Evolutionary conservation across 1,140 invertebrate species (phyloP).

Genomic region (Drosophila prosaltans): DNA sequence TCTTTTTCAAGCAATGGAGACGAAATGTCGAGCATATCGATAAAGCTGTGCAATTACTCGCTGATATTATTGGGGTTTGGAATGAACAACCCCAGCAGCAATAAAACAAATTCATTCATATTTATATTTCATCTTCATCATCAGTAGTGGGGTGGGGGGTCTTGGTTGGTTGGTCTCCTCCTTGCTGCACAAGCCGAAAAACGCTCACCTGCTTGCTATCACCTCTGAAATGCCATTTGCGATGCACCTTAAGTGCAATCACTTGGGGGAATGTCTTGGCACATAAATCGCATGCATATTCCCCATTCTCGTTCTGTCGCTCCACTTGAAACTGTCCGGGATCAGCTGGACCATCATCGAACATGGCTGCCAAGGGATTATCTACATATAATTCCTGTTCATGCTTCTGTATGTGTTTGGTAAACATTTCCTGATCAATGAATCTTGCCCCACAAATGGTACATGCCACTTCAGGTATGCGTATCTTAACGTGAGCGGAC

Average conservation of each 20-base stretch:
- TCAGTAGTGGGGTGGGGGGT: background rate
- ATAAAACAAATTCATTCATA: slow-evolving; percentile 10
- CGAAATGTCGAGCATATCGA: background rate
- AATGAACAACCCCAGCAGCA: slow-evolving; percentile 5
- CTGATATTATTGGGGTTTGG: background rate
- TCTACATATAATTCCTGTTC: slow-evolving; percentile 80
- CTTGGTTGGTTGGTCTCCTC: slow-evolving; percentile 31
- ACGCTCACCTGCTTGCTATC: slow-evolving; percentile 83
- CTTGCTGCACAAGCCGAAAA: slow-evolving; percentile 83
- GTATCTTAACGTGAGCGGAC: slow-evolving; percentile 49
- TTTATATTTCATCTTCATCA: slow-evolving; percentile 5
- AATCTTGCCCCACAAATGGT: slow-evolving; percentile 78
- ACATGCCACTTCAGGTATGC: slow-evolving; percentile 77
- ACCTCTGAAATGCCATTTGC: slow-evolving; percentile 83
- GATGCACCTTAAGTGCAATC: slow-evolving; percentile 83
- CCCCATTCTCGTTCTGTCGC: slow-evolving; percentile 79
- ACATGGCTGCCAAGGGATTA: slow-evolving; percentile 80
- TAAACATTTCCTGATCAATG: slow-evolving; percentile 78
- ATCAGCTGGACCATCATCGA: slow-evolving; percentile 79
- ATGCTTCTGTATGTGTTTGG: slow-evolving; percentile 80
- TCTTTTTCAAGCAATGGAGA: no score
- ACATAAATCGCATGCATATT: slow-evolving; percentile 82
- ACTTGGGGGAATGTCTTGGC: slow-evolving; percentile 81
- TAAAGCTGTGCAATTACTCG: background rate
- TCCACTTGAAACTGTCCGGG: slow-evolving; percentile 78